These are phyloP conservation scores for Prunella strophiata DNA, from an alignment of 2,797 vertebrate genomes.

Conservation along the genomic window DNA sequence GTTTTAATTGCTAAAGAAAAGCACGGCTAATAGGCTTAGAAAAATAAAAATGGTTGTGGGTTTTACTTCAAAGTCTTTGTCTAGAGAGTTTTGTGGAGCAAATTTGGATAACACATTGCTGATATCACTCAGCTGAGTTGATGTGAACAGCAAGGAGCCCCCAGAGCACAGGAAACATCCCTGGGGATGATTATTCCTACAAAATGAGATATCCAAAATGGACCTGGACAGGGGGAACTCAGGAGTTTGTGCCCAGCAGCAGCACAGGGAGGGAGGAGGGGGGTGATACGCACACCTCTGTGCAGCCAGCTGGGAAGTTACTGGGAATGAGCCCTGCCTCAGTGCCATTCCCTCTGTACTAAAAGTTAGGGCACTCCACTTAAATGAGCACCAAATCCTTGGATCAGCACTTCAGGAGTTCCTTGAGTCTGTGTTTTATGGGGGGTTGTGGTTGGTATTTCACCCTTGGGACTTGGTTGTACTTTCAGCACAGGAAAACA, in stretches of 20 bases:
- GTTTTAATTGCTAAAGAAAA: constrained; percentile 40
- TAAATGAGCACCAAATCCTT: neutral
- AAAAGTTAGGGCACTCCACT: neutral
- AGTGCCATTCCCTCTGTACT: neutral
- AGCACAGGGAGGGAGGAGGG: neutral
- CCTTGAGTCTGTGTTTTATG: neutral
- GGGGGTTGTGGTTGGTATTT: neutral
- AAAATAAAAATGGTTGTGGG: neutral
- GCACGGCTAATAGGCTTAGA: constrained; percentile 4
- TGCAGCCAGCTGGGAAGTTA: neutral
- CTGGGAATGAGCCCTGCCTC: neutral
- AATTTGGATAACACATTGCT: neutral
- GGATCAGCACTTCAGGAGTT: neutral
- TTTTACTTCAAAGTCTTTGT: neutral
- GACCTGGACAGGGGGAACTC: neutral
- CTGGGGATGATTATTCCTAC: neutral
- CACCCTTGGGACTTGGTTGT: neutral
- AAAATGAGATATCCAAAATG: neutral
- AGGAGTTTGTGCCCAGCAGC: neutral
- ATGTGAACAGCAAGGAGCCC: neutral
- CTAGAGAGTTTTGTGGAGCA: neutral
- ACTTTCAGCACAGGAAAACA: neutral
- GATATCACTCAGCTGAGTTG: neutral
- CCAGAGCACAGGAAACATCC: neutral
- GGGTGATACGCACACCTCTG: rapidly evolving